A percentile compares a stretch with the other conserved stretches of the same genome.
phyloP scores from a whole-genome alignment of 2,113 vertebrate genomes.

The Hemiprocne comata region DNA sequence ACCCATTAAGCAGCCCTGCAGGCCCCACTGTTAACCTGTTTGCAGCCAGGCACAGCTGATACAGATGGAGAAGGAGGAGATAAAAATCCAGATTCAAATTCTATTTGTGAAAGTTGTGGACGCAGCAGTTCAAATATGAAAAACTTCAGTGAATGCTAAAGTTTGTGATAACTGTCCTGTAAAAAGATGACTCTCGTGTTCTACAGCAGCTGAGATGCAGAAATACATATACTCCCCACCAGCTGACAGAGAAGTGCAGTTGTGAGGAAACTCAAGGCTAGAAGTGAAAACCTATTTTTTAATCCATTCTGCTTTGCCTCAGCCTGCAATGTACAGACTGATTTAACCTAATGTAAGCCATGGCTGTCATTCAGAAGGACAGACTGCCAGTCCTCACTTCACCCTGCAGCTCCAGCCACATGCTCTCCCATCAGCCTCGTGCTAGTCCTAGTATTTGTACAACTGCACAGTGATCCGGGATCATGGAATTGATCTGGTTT shows the following conservation, averaged over 20 bases:
- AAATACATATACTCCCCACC: not conserved
- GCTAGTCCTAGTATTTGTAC: not conserved
- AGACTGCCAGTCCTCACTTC: constrained; percentile 43
- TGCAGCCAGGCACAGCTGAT: not conserved
- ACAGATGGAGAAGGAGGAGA: not conserved
- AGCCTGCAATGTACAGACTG: not conserved
- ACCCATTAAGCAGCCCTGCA: constrained; percentile 2
- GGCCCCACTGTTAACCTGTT: not conserved
- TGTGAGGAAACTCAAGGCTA: not conserved
- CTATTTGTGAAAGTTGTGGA: not conserved
- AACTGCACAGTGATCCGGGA: not conserved
- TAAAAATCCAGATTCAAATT: constrained; percentile 10
- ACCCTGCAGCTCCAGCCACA: not conserved
- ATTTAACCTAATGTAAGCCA: constrained; percentile 59
- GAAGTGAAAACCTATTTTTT: constrained; percentile 33
- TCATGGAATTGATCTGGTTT: not conserved
- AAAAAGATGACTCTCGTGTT: not conserved
- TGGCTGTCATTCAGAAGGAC: constrained; percentile 54
- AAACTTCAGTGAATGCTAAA: not conserved
- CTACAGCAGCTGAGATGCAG: not conserved
- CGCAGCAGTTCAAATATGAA: not conserved
- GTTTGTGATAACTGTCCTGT: not conserved
- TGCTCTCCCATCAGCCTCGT: not conserved
- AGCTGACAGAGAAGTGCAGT: not conserved
- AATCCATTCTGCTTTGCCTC: constrained; percentile 24